phyloP scores from a whole-genome alignment of 2,888 invertebrate genomes.

The Odontomyia ornata region DNA sequence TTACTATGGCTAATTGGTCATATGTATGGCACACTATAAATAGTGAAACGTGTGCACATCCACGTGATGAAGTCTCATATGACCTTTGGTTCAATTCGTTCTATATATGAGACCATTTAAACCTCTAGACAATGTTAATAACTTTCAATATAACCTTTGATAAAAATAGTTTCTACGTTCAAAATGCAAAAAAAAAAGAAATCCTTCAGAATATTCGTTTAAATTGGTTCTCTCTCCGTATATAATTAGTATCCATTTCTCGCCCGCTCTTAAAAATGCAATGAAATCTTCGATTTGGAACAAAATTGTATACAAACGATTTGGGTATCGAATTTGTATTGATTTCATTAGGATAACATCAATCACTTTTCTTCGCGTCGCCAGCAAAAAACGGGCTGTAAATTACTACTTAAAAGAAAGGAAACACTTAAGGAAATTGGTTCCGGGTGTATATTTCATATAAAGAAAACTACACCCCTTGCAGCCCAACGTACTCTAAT shows the following conservation, averaged over 20 bases:
- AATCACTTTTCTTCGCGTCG: slow-evolving; percentile 1
- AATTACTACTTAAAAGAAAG: slow-evolving; percentile 42
- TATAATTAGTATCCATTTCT: slow-evolving; percentile 1
- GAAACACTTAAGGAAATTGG: slow-evolving; percentile 40
- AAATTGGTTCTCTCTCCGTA: no score
- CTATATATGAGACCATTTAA: no score
- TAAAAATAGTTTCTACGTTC: no score
- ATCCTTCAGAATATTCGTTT: no score
- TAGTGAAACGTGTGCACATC: no score
- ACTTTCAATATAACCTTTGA: no score
- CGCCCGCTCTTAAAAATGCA: neutral
- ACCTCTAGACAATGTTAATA: no score
- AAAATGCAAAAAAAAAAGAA: no score
- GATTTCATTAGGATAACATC: slow-evolving; percentile 34
- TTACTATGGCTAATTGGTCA: no score
- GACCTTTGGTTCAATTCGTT: no score
- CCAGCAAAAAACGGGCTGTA: slow-evolving; percentile 19
- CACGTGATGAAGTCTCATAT: no score
- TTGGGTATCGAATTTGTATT: slow-evolving; percentile 31
- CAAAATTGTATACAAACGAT: slow-evolving; percentile 16
- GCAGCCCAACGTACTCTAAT: neutral
- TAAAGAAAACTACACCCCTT: slow-evolving; percentile 29
- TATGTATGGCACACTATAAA: no score
- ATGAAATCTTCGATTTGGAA: neutral
- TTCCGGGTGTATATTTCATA: slow-evolving; percentile 38